Evolutionary conservation across 2,888 invertebrate genomes (phyloP), one percentile per base, ranked within the genome.

Genomic region (Poecilus cupreus): DNA sequence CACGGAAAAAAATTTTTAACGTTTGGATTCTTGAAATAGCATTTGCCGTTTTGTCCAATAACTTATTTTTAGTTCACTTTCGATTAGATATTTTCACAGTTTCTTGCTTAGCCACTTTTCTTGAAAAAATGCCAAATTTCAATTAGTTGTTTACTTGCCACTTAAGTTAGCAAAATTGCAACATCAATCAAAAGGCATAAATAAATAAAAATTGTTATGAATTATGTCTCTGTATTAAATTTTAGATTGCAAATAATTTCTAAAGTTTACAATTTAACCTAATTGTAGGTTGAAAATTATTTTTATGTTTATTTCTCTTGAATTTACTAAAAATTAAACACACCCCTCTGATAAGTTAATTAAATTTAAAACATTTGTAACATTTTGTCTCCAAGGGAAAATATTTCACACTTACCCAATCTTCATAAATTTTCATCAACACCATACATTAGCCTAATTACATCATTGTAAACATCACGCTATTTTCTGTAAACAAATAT

Each of bases 381-480:
- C 22, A 54, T 5, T 54, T 54, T 22, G 22, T 54, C 54, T 54
- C 54, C 11, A 54, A 20, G 49, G 54, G 18, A 22, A 54, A 54
- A 54, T 20, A 54, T 10, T 54, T 11, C 20, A 11, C 10, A 32
- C 32, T 32, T 8, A 8, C 3, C 11, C 54, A 20, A 20, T 10
- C 20, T 10, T 20, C 11, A 54, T 54, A 54, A 54, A 54, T 54
- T 54, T 54, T 54, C 54, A 54, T 64, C 64, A 37, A n/a, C 32
- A n/a, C 3, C 6, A 11, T 49, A 26, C 64, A 64, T 64, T 64
- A 64, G 13, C 64, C 64, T 64, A 32, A 64, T 64, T 64, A 64
- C 13, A 51, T 22, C 13, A 64, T 18, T 13, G 32, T 26, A 32
- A 64, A 64, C 32, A 26, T 11, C 32, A 64, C 64, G 64, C 64